Base-by-base conservation (phyloP, 2,888 invertebrate genomes). In the Itoplectis maculator region DNA sequence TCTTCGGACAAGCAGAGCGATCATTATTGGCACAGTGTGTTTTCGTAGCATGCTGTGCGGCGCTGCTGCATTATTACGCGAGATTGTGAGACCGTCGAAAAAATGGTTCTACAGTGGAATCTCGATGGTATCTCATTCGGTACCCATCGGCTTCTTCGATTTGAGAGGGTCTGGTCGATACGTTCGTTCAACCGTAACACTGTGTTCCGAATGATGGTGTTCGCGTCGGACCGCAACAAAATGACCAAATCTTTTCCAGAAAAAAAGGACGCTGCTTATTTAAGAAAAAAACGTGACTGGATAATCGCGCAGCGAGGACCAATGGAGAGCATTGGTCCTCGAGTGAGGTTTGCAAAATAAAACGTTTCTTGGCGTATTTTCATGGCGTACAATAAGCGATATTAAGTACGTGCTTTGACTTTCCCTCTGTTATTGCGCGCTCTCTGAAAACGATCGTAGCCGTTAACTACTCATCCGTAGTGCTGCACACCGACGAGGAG, bases 331-430 rank as follows among this genome's bases (percentile, higher is more conserved):
- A 29, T 29, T 29, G 29, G 29, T 5, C 29, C 29, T 29, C 29
- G 29, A 29, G 5, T 29, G 5, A 29, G 3, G 3, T 2, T 5
- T 2, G 29, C 29, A 5, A 29, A 29, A 29, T 2, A 29, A 29
- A 29, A 29, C n/a, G n/a, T n/a, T n/a, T n/a, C n/a, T 29, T 37
- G 7, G 2, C 6, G 40, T n/a, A n/a, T n/a, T n/a, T n/a, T n/a
- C n/a, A n/a, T n/a, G n/a, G n/a, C n/a, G n/a, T 20, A 23, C 13
- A 20, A 20, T 23, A 23, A 23, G 59, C 37, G 45, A 79, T 75
- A n/a, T n/a, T n/a, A n/a, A n/a, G n/a, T n/a, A 65, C 47, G 75
- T 42, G 56, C 65, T 73, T 66, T 18, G 59, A 82, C 75, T 82
- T 82, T 79, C 66, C 20, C 70, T 75, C 66, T 40, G 75, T 66